Base-by-base conservation (phyloP, 2,113 vertebrate species). In the Hippocampus comes region DNA sequence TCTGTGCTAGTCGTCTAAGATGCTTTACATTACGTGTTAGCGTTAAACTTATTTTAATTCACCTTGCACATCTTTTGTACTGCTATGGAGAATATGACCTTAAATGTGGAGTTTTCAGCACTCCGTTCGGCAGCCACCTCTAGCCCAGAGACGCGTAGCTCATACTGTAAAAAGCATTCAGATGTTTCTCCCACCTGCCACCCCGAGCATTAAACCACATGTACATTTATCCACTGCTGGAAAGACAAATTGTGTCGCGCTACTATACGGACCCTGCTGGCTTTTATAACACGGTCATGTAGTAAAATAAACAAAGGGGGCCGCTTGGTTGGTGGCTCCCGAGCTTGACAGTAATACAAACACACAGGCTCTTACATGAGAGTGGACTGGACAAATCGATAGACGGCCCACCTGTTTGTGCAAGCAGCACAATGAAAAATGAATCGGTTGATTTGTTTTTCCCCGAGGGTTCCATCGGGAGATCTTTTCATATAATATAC, bases 401-500 rank as follows among this genome's bases (percentile, higher is more conserved):
- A 86, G 84, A 89, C 82, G 80, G 87, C 87, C 91, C 89, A 86
- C 88, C 89, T 91, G 90, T 90, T 90, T 70, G 67, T 89, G 93
- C 77, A 81, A 87, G 87, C 87, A 84, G 60, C 73, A 75, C 51
- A n/a, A 76, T 92, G 92, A 94, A 91, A 92, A 93, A 92, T 92
- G 91, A 89, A 85, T 84, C 34, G 74, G 72, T 87, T 67, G 65
- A 82, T 79, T 72, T 74, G 68, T 73, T 80, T 81, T 75, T 69
- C 74, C 71, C 70, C 83, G 51, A 70, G 76, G 89, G 86, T 86
- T 81, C 85, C 82, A 49, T 87, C 78, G 83, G 86, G 90, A 85
- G 91, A 90, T 91, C 87, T 91, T 88, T 90, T 92, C 91, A 86
- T 88, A 86, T 91, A 93, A 92, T 92, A 86, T 91, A 93, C 94